Conservation (phyloP, 2,797 vertebrate species). For the Hydrocynus forskahlii region DNA sequence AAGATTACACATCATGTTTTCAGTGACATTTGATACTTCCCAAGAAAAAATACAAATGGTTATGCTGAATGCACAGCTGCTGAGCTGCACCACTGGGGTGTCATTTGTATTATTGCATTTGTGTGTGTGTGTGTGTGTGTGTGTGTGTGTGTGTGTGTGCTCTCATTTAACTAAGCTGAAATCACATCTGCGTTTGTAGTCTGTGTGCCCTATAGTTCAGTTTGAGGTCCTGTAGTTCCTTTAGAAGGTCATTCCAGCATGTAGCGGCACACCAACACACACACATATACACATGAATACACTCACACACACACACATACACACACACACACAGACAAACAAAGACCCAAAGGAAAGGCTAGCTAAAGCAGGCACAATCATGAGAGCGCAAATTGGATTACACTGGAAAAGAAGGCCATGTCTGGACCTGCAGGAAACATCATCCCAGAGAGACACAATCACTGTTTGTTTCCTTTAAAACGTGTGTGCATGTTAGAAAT, state of each 20-base stretch:
- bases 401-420: slow-evolving; percentile 80
- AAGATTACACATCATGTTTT: neutral
- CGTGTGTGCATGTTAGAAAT: slow-evolving; percentile 49
- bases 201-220: slow-evolving; percentile 5
- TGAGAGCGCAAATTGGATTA: slow-evolving; percentile 84
- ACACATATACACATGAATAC: no score
- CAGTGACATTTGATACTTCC: slow-evolving; percentile 6
- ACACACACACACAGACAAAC: no score
- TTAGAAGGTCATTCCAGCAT: slow-evolving; percentile 7
- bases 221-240: slow-evolving; percentile 1
- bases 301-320: no score
- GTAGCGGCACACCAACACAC: neutral
- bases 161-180: neutral
- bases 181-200: neutral
- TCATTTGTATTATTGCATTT: neutral
- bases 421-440: slow-evolving; percentile 81
- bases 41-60: neutral
- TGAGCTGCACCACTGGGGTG: neutral
- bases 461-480: slow-evolving; percentile 50
- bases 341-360: slow-evolving; percentile 63
- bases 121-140: neutral
- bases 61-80: neutral
- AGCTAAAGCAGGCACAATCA: slow-evolving; percentile 80
- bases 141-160: neutral
- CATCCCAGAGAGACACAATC: slow-evolving; percentile 47